Evolutionary conservation across 2,888 invertebrate species (phyloP).

Genomic region (Drosophila kuntzei): DNA sequence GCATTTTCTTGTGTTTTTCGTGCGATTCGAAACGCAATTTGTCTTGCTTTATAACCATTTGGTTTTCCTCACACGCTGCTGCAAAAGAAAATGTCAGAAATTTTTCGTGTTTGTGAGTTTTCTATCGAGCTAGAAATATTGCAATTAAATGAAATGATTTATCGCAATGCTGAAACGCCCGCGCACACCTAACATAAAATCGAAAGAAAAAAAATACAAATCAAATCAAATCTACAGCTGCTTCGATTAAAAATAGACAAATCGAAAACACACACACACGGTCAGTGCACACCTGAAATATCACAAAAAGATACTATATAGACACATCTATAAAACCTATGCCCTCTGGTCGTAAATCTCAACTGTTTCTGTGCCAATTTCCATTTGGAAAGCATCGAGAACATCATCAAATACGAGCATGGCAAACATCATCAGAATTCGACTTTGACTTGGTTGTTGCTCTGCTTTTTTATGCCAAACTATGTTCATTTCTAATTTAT

Average conservation of each 20-base stretch:
- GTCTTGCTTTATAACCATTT: slow-evolving; percentile 57
- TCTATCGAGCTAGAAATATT: slow-evolving; percentile 60
- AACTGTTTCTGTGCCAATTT: slow-evolving; percentile 57
- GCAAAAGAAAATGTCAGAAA: slow-evolving; percentile 54
- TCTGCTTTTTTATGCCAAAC: slow-evolving; percentile 44
- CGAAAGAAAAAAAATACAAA: slow-evolving; percentile 16
- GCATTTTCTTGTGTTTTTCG: slow-evolving; percentile 58
- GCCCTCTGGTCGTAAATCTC: slow-evolving; percentile 63
- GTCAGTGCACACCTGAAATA: slow-evolving; percentile 68
- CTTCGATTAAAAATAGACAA: slow-evolving; percentile 50
- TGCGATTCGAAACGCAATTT: slow-evolving; percentile 63
- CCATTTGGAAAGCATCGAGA: slow-evolving; percentile 56
- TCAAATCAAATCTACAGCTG: slow-evolving; percentile 42
- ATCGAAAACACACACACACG: slow-evolving; percentile 16
- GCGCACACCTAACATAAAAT: slow-evolving; percentile 30
- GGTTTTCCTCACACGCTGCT: slow-evolving; percentile 24
- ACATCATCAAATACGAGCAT: slow-evolving; percentile 10
- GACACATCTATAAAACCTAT: slow-evolving; percentile 44
- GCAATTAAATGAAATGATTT: slow-evolving; percentile 76
- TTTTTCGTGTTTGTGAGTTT: slow-evolving; percentile 42
- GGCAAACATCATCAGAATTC: slow-evolving; percentile 48
- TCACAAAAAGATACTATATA: slow-evolving; percentile 23
- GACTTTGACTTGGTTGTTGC: slow-evolving; percentile 35
- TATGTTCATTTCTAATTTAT: slow-evolving; percentile 61
- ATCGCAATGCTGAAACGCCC: slow-evolving; percentile 58